Conservation (phyloP, 92 coral and sea anemone genomes). For the Ricordea florida region DNA sequence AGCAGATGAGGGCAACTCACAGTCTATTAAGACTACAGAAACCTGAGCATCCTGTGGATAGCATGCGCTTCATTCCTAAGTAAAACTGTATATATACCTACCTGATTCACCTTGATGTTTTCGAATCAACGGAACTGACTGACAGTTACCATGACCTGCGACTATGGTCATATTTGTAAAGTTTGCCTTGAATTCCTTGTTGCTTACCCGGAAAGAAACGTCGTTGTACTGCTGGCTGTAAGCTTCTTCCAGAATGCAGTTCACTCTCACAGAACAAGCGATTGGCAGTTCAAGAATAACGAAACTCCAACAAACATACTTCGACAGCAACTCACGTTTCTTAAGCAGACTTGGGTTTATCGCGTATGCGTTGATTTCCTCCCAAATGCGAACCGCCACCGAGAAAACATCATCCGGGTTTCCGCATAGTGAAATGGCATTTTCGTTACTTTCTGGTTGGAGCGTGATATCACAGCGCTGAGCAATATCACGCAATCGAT, state of each 20-base stretch:
- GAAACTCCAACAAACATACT: slow-evolving; percentile 69
- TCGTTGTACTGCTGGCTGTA: not conserved
- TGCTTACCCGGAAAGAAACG: not conserved
- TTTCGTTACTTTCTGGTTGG: slow-evolving; percentile 22
- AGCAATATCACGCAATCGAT: slow-evolving; percentile 20
- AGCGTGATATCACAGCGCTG: slow-evolving; percentile 29
- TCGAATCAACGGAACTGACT: slow-evolving; percentile 3
- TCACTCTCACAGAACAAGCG: slow-evolving; percentile 47
- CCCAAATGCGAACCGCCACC: slow-evolving; percentile 57
- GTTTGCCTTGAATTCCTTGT: not conserved
- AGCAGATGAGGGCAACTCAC: too few species aligned
- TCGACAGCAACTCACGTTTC: slow-evolving; percentile 56
- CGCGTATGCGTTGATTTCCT: slow-evolving; percentile 47
- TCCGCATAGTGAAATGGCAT: slow-evolving; percentile 60
- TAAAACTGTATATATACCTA: not conserved
- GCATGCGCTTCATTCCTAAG: too few species aligned
- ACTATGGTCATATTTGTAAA: slow-evolving; percentile 5
- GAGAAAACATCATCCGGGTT: slow-evolving; percentile 60
- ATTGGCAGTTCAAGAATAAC: slow-evolving; percentile 14
- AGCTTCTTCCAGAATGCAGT: slow-evolving; percentile 75
- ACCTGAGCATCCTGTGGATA: not conserved
- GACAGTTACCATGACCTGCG: not conserved
- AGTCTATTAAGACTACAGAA: too few species aligned
- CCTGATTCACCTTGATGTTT: not conserved
- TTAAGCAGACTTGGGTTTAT: slow-evolving; percentile 57